Conservation (phyloP, 2,113 vertebrate genomes). For the Eptesicus fuscus region DNA sequence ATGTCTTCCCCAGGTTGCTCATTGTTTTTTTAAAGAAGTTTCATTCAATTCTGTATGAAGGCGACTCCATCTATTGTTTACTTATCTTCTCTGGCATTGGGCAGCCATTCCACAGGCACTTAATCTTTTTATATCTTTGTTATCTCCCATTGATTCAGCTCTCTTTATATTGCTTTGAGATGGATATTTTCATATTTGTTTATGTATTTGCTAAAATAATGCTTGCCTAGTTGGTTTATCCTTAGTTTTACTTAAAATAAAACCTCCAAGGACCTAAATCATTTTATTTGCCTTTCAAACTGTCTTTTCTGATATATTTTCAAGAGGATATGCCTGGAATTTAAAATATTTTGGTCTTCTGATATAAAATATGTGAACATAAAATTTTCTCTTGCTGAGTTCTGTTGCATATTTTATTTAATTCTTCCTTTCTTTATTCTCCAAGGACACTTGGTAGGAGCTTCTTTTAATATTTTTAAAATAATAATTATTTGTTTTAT, state of each 20-base stretch:
- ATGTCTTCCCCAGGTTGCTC: not conserved
- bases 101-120: not conserved
- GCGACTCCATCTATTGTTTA: not conserved
- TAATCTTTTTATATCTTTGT: not conserved
- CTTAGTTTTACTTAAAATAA: slow-evolving; percentile 26
- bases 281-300: slow-evolving; percentile 31
- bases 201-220: slow-evolving; percentile 4
- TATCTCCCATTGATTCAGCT: not conserved
- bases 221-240: not conserved
- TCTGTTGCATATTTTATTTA: not conserved
- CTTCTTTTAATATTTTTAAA: not conserved
- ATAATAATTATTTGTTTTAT: not conserved
- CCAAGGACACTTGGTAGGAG: not conserved
- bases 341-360: slow-evolving; percentile 11
- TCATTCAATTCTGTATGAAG: not conserved
- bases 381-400: not conserved
- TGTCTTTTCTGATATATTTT: not conserved
- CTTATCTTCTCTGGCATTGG: not conserved
- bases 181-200: not conserved
- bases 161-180: not conserved
- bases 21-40: not conserved
- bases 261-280: not conserved
- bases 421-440: not conserved
- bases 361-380: not conserved
- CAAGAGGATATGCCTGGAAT: not conserved